Evolutionary conservation across 2,113 vertebrate species (phyloP).

Genomic region (Macaca nemestrina): DNA sequence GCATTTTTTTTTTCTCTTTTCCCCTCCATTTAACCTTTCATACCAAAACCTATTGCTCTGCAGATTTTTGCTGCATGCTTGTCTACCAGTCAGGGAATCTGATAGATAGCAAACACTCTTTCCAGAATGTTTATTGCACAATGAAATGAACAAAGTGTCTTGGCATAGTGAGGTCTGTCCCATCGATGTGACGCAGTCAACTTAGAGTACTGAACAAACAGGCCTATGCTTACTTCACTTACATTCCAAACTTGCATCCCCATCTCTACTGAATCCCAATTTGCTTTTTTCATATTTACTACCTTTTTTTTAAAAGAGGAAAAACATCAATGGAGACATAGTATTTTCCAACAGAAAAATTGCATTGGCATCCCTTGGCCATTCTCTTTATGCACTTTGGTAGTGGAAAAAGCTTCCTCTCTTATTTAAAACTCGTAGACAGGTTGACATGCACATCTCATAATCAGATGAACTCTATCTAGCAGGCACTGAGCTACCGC

Average conservation of each 20-base stretch:
- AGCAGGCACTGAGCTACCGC: fast-evolving
- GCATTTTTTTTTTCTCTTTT: not conserved
- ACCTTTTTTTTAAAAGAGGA: not conserved
- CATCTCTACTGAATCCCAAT: fast-evolving
- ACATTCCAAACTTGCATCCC: fast-evolving
- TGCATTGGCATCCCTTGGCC: not conserved
- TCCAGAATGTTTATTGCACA: not conserved
- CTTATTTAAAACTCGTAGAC: not conserved
- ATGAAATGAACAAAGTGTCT: fast-evolving
- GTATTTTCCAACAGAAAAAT: not conserved
- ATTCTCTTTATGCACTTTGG: not conserved
- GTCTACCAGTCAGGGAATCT: too few relatives aligned
- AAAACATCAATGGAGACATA: not conserved
- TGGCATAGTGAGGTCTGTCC: fast-evolving
- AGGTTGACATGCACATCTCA: fast-evolving
- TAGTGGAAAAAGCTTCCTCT: fast-evolving
- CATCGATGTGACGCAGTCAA: fast-evolving
- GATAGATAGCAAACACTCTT: not conserved
- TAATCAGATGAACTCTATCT: not conserved
- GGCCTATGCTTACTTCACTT: too few relatives aligned
- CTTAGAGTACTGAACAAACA: fast-evolving
- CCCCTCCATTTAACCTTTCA: not conserved
- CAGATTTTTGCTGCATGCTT: not conserved
- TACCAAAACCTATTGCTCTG: not conserved
- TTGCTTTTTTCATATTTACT: not conserved